Percentiles rank a stretch among this genome's conserved stretches.
phyloP scores from a whole-genome alignment of 2,888 invertebrate genomes.

The Orchestes rusci region DNA sequence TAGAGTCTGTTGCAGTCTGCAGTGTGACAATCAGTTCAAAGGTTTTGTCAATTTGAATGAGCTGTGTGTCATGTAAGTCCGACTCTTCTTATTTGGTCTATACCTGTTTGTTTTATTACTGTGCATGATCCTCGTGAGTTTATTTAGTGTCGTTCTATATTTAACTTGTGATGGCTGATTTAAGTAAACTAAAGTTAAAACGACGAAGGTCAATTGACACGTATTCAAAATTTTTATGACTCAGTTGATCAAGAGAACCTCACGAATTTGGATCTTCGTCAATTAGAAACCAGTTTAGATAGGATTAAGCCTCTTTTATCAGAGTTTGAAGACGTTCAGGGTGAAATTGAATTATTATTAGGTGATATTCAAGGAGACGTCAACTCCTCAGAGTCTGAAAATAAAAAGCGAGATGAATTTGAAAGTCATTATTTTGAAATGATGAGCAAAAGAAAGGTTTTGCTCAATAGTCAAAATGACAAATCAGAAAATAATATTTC shows the following conservation, averaged over 20 bases:
- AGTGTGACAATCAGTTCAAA: too few relatives aligned
- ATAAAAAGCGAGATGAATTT: too few relatives aligned
- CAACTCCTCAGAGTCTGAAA: background rate
- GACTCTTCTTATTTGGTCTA: too few relatives aligned
- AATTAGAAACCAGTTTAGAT: slow-evolving; percentile 1
- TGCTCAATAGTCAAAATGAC: too few relatives aligned
- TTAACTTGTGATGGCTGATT: slow-evolving; percentile 1
- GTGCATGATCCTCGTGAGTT: background rate
- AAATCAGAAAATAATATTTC: too few relatives aligned
- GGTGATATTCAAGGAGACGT: background rate
- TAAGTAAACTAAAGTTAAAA: slow-evolving; percentile 2
- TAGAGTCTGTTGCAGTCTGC: too few relatives aligned
- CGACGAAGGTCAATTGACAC: background rate
- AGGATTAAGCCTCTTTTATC: slow-evolving; percentile 3
- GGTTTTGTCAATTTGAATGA: too few relatives aligned
- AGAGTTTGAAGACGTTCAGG: slow-evolving; percentile 3
- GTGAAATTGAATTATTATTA: slow-evolving; percentile 5
- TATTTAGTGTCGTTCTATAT: too few relatives aligned
- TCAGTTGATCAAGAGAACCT: background rate
- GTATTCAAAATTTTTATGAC: background rate
- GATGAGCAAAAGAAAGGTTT: too few relatives aligned
- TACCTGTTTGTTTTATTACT: background rate
- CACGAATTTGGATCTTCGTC: background rate
- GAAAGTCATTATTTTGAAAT: too few relatives aligned
- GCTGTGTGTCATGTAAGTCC: too few relatives aligned